These are phyloP conservation scores for Melanchra persicariae DNA, from an alignment of 2,888 invertebrate species.

Conservation along the genomic window DNA sequence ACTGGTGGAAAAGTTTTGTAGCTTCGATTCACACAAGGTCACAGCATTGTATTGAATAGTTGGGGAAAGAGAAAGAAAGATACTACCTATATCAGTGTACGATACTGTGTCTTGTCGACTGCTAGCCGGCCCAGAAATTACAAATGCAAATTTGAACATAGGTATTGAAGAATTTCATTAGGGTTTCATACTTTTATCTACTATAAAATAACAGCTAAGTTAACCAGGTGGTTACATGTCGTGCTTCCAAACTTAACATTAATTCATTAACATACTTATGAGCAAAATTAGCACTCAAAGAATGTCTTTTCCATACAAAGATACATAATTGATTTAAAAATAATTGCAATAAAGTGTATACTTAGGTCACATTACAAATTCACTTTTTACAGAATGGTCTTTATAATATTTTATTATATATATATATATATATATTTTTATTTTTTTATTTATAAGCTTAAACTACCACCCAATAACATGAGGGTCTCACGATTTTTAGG, in stretches of 20 bases:
- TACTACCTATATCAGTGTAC: background rate
- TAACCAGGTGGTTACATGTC: constrained; percentile 61
- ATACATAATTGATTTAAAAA: constrained; percentile 38
- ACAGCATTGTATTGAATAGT: background rate
- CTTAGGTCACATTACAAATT: constrained; percentile 51
- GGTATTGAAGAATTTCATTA: constrained; percentile 5
- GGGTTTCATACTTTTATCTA: background rate
- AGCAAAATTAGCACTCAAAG: constrained; percentile 52
- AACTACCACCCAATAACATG: constrained; percentile 17
- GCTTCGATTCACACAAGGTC: background rate
- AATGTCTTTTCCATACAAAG: constrained; percentile 39
- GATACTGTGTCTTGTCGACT: background rate
- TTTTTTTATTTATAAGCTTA: constrained; percentile 10
- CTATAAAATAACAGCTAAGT: constrained; percentile 24
- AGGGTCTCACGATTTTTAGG: constrained; percentile 11
- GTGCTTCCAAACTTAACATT: constrained; percentile 49
- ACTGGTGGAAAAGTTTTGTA: background rate
- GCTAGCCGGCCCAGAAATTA: background rate
- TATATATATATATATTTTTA: no score
- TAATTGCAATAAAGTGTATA: constrained; percentile 49
- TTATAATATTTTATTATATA: no score
- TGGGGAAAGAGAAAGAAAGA: background rate
- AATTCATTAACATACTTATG: constrained; percentile 48
- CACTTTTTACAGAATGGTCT: constrained; percentile 34
- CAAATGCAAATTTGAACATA: constrained; percentile 35